Percentiles rank a stretch among this genome's conserved stretches.
Conservation (phyloP, 2,113 vertebrate species). For the Peromyscus leucopus region DNA sequence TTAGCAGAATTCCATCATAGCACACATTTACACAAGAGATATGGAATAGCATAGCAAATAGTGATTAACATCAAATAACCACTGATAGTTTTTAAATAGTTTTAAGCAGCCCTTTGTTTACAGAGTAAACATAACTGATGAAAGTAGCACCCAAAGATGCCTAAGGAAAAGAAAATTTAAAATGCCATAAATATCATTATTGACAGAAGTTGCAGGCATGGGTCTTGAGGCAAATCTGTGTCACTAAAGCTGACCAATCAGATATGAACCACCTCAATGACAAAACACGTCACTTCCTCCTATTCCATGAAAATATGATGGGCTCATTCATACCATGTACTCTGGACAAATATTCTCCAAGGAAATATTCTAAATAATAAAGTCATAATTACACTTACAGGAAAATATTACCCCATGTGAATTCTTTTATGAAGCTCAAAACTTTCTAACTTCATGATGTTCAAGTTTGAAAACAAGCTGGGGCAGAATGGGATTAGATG, state of each 20-base stretch:
- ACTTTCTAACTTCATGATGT: neutral
- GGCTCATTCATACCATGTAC: neutral
- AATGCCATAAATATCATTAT: neutral
- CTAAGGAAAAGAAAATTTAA: neutral
- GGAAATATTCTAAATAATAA: neutral
- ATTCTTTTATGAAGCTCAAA: neutral
- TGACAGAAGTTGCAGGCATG: neutral
- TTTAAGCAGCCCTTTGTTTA: neutral
- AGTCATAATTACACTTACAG: neutral
- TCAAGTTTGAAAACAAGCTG: neutral
- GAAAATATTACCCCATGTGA: neutral
- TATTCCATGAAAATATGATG: neutral
- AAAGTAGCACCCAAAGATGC: neutral
- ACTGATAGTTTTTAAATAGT: neutral
- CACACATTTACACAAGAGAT: neutral
- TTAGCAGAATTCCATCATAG: neutral
- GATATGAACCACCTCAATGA: neutral
- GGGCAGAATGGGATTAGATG: neutral
- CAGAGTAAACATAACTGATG: neutral
- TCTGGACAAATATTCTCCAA: neutral
- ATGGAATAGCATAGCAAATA: neutral
- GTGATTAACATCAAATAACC: neutral
- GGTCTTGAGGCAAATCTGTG: neutral
- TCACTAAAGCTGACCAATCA: neutral
- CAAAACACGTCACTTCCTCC: neutral